Percentiles rank a stretch among this genome's conserved stretches.
phyloP scores from a whole-genome alignment of 2,888 invertebrate species.

The Orthosia incerta region DNA sequence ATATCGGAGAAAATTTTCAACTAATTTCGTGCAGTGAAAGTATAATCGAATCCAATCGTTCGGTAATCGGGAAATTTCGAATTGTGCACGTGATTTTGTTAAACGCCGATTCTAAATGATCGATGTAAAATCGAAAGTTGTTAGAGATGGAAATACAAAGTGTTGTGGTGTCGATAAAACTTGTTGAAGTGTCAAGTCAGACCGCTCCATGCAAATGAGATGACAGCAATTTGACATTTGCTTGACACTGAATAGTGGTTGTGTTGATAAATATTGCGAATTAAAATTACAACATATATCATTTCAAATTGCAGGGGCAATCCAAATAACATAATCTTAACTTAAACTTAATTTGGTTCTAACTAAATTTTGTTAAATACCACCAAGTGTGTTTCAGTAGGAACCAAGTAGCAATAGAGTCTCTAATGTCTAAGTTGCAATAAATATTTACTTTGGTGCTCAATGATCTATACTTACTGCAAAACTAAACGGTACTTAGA shows the following conservation, averaged over 20 bases:
- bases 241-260: constrained; percentile 32
- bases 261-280: constrained; percentile 25
- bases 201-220: constrained; percentile 30
- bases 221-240: constrained; percentile 37
- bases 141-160: constrained; percentile 45
- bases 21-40: constrained; percentile 65
- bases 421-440: neutral
- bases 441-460: neutral
- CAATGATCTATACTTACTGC: neutral
- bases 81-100: constrained; percentile 57
- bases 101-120: constrained; percentile 50
- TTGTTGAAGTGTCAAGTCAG: constrained; percentile 37
- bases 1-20: constrained; percentile 59
- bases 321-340: neutral
- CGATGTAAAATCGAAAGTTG: constrained; percentile 55
- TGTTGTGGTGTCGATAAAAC: constrained; percentile 36
- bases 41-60: constrained; percentile 60
- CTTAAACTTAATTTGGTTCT: neutral
- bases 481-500: neutral
- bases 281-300: constrained; percentile 37
- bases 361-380: neutral
- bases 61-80: constrained; percentile 60
- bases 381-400: neutral
- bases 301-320: constrained; percentile 15
- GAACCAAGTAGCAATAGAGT: neutral